Percentiles rank a stretch among this genome's conserved stretches.
Conservation (phyloP, 1,140 invertebrate species). For the Spodoptera frugiperda region DNA sequence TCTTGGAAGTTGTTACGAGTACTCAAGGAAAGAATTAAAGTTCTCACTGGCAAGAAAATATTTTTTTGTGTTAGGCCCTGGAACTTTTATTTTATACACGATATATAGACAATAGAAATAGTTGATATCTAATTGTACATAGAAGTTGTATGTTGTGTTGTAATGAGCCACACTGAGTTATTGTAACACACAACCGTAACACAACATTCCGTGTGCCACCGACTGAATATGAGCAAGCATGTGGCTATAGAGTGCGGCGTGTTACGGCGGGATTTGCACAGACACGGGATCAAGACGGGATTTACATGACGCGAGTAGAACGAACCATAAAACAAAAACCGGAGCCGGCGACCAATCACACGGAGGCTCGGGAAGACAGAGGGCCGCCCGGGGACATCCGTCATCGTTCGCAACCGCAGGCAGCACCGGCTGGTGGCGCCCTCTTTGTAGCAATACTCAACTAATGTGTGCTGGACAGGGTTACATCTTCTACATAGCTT, state of each 20-base stretch:
- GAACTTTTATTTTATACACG: no score
- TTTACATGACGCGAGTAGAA: conserved; percentile 11
- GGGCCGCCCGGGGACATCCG: conserved; percentile 34
- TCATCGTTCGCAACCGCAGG: conserved; percentile 41
- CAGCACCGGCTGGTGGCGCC: neutral
- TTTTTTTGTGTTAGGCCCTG: no score
- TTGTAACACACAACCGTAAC: no score
- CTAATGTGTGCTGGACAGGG: neutral
- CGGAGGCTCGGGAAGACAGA: conserved; percentile 42
- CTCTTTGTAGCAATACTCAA: conserved; percentile 23
- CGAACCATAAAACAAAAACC: conserved; percentile 23
- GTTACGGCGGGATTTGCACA: conserved; percentile 4
- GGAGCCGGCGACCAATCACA: conserved; percentile 19
- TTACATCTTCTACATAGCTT: no score
- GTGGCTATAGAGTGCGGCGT: neutral
- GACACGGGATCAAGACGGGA: conserved; percentile 23
- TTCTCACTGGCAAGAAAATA: no score
- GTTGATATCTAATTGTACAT: no score
- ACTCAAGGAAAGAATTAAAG: no score
- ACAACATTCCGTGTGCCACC: neutral
- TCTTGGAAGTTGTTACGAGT: no score
- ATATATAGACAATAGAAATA: no score
- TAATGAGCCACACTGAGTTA: no score
- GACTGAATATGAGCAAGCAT: neutral
- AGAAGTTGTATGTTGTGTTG: no score